Evolutionary conservation across 2,113 vertebrate species (phyloP).

Genomic region (Microcebus griseorufus): DNA sequence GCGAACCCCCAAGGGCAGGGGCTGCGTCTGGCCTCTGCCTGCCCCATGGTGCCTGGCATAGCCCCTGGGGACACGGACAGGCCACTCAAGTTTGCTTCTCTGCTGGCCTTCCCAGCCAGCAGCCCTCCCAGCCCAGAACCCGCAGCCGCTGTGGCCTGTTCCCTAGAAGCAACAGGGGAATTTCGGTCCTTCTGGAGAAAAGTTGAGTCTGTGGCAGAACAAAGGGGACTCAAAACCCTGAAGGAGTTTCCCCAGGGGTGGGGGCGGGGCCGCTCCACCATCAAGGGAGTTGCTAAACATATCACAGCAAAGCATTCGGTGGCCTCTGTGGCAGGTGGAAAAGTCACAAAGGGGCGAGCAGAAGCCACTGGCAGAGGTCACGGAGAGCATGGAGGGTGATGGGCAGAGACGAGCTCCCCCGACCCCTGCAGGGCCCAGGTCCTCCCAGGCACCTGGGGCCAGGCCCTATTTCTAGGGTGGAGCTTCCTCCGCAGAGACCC

Average conservation of each 20-base stretch:
- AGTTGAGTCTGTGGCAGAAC: not conserved
- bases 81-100: not conserved
- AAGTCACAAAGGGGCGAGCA: not conserved
- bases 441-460: not conserved
- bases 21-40: not conserved
- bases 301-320: not conserved
- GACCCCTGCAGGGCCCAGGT: not conserved
- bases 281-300: not conserved
- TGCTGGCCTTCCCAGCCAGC: not conserved
- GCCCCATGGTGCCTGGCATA: accelerated
- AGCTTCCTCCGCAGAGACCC: too few relatives aligned
- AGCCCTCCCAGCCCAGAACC: not conserved
- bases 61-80: not conserved
- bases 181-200: conserved; percentile 68
- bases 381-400: not conserved
- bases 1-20: not conserved
- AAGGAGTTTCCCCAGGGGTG: conserved; percentile 30
- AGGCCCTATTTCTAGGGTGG: not conserved
- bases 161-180: conserved; percentile 61
- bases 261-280: accelerated
- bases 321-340: not conserved
- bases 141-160: not conserved
- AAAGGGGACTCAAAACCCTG: not conserved
- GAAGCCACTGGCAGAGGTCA: not conserved
- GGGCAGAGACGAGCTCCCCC: not conserved